Conservation (phyloP, 2,113 vertebrate species). For the Pteropus alecto region DNA sequence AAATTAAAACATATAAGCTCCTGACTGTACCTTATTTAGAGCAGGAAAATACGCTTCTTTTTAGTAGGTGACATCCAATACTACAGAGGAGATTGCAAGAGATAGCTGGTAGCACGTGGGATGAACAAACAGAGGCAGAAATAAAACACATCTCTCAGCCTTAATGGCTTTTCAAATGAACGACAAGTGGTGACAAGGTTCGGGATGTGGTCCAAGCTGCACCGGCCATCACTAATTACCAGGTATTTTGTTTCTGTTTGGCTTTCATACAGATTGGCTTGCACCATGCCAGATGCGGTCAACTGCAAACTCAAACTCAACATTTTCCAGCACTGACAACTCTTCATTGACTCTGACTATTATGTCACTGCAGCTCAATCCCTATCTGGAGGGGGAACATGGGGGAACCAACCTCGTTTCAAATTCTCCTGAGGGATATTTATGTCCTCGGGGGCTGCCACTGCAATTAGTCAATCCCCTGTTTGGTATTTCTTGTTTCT, state of each 20-base stretch:
- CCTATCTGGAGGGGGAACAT: constrained; percentile 28
- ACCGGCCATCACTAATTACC: neutral
- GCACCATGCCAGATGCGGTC: neutral
- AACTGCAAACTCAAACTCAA: neutral
- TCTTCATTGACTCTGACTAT: constrained; percentile 41
- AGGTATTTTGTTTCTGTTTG: constrained; percentile 19
- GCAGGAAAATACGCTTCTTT: neutral
- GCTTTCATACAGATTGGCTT: neutral
- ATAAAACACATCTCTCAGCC: neutral
- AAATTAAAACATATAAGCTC: neutral
- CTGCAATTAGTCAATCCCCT: constrained; percentile 53
- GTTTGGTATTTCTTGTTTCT: constrained; percentile 64
- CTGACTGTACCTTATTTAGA: neutral
- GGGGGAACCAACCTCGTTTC: constrained; percentile 44
- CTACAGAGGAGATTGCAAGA: neutral
- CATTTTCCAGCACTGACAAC: constrained; percentile 20
- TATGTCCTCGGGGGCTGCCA: neutral
- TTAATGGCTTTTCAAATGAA: constrained; percentile 16
- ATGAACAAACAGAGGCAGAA: neutral
- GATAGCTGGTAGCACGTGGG: neutral
- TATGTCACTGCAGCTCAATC: constrained; percentile 49
- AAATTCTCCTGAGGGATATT: constrained; percentile 29
- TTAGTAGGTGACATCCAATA: neutral
- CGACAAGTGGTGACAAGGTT: neutral
- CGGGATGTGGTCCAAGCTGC: neutral